These are phyloP conservation scores for Chloroceryle aenea DNA, from an alignment of 2,113 vertebrate genomes.

Conservation along the genomic window DNA sequence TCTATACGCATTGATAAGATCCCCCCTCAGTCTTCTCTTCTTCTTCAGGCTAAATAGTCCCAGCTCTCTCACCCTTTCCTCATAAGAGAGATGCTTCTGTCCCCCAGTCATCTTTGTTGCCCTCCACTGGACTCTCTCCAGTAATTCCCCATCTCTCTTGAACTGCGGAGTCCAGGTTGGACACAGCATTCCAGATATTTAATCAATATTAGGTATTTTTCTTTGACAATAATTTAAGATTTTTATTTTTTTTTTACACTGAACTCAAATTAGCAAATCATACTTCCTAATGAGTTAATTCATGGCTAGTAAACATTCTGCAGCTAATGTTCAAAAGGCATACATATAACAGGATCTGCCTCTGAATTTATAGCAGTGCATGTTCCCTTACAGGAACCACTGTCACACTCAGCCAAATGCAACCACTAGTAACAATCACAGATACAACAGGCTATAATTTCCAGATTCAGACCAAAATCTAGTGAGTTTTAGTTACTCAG, in stretches of 20 bases:
- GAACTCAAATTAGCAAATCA: not conserved
- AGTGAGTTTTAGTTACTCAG: not conserved
- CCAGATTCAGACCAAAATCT: not conserved
- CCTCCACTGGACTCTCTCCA: no score
- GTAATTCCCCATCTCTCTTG: no score
- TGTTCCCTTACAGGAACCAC: not conserved
- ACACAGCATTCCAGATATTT: not conserved
- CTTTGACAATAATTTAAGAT: not conserved
- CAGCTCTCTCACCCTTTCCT: no score
- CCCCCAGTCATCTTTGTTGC: no score
- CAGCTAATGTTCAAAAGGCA: not conserved
- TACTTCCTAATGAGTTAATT: not conserved
- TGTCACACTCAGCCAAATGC: not conserved
- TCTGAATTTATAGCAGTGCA: not conserved
- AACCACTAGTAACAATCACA: not conserved
- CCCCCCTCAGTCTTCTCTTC: no score
- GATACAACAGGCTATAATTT: not conserved
- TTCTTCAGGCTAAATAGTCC: no score
- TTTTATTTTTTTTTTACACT: not conserved
- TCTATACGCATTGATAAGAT: no score
- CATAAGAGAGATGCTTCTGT: no score
- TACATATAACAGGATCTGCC: fast-evolving
- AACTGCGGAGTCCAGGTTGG: no score
- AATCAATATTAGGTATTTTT: not conserved
- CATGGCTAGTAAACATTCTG: not conserved